Percentiles rank a stretch among this genome's conserved stretches.
Evolutionary conservation across 1,140 invertebrate genomes (phyloP).

Genomic region (Nilaparvata lugens): DNA sequence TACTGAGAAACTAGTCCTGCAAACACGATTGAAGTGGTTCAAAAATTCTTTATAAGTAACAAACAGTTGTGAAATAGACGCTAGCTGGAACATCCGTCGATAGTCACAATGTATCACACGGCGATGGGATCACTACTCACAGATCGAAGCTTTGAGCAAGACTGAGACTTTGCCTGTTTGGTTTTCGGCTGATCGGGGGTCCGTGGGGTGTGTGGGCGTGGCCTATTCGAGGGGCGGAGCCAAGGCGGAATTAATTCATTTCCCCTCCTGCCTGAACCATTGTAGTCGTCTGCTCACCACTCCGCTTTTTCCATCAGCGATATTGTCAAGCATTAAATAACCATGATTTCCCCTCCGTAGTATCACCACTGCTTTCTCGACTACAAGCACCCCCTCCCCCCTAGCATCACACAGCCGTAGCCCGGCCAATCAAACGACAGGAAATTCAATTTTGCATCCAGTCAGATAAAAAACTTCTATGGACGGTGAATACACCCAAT

Average conservation of each 20-base stretch:
- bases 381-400: conserved; percentile 9
- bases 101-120: no score
- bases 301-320: conserved; percentile 10
- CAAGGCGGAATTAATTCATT: not conserved
- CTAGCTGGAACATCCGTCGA: no score
- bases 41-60: no score
- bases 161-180: no score
- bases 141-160: no score
- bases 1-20: no score
- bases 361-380: conserved; percentile 5
- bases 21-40: no score
- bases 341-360: not conserved
- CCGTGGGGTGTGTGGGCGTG: not conserved
- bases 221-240: not conserved
- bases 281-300: conserved; percentile 5
- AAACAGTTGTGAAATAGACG: no score
- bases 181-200: no score
- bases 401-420: not conserved
- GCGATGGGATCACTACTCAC: no score
- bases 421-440: conserved; percentile 10
- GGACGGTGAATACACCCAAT: conserved; percentile 13
- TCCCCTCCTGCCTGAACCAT: not conserved
- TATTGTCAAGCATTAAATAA: conserved; percentile 13
- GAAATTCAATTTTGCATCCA: conserved; percentile 14
- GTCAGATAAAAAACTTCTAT: conserved; percentile 13